Conservation (phyloP, 2,113 vertebrate genomes). For the Pteropus alecto region DNA sequence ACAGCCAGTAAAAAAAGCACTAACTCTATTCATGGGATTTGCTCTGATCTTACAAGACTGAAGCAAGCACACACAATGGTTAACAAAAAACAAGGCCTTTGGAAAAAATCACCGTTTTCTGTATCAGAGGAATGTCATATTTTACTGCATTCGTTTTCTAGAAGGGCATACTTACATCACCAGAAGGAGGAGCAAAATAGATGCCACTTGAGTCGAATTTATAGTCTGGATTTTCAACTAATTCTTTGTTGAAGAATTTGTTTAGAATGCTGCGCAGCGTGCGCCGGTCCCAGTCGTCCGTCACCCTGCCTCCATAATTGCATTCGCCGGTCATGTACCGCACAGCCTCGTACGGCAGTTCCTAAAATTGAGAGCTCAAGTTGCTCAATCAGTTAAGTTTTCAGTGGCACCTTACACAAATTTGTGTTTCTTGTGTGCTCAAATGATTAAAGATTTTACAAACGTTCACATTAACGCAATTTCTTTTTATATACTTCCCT, state of each 20-base stretch:
- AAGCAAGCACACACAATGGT: not conserved
- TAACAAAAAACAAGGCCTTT: not conserved
- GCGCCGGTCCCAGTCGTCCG: slow-evolving; percentile 90
- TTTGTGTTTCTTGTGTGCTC: not conserved
- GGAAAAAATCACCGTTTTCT: not conserved
- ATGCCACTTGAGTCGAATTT: slow-evolving; percentile 90
- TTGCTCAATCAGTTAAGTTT: not conserved
- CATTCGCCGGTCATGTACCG: slow-evolving; percentile 91
- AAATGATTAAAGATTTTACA: not conserved
- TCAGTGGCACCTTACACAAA: accelerated
- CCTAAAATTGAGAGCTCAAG: slow-evolving; percentile 65
- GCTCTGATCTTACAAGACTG: not conserved
- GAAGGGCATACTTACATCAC: slow-evolving; percentile 79
- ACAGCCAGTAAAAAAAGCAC: not conserved
- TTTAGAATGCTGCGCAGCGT: slow-evolving; percentile 87
- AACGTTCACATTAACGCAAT: not conserved
- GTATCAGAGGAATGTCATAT: not conserved
- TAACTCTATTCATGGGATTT: not conserved
- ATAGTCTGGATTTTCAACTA: slow-evolving; percentile 81
- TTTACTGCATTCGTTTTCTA: not conserved
- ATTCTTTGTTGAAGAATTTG: slow-evolving; percentile 84
- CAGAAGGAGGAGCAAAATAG: slow-evolving; percentile 86
- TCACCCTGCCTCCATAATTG: slow-evolving; percentile 90
- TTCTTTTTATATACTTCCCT: not conserved
- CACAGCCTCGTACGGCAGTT: slow-evolving; percentile 89